phyloP scores from a whole-genome alignment of 2,888 invertebrate species.

The Hydrotaea diabolus region DNA sequence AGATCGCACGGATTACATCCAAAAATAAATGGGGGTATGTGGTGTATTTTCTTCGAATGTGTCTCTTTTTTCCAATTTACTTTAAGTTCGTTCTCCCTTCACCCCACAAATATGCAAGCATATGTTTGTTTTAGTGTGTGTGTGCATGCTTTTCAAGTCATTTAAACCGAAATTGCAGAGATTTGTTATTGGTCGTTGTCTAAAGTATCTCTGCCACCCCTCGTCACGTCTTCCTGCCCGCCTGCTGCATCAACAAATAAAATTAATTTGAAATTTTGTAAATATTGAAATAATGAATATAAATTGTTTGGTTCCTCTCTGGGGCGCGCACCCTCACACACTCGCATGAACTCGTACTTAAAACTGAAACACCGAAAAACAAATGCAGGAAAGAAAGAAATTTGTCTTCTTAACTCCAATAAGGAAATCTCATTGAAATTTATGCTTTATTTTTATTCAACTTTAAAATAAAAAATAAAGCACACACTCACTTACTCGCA shows the following conservation, averaged over 20 bases:
- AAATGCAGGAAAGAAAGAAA: conserved; percentile 37
- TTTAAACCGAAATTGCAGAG: conserved; percentile 30
- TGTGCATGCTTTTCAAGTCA: not conserved
- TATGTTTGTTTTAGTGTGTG: not conserved
- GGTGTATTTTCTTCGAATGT: not conserved
- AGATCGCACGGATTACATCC: conserved; percentile 15
- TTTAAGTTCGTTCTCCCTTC: not conserved
- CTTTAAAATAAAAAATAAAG: not conserved
- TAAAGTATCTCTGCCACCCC: not conserved
- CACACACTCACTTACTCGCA: not conserved
- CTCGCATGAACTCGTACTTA: not conserved
- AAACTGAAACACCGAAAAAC: not conserved
- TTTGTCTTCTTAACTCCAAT: conserved; percentile 67
- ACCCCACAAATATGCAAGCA: not conserved
- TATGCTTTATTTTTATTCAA: conserved; percentile 26
- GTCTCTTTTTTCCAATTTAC: conserved; percentile 3
- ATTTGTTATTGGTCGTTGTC: conserved; percentile 28
- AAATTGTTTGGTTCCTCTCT: conserved; percentile 65
- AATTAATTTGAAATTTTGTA: conserved; percentile 41
- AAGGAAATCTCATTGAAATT: conserved; percentile 46
- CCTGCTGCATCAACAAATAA: conserved; percentile 11
- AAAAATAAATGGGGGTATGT: not conserved
- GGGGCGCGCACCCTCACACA: not conserved
- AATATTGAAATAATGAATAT: conserved; percentile 62
- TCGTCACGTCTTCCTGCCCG: not conserved